Conservation (phyloP, 1,140 invertebrate genomes). For the Amphibalanus amphitrite region DNA sequence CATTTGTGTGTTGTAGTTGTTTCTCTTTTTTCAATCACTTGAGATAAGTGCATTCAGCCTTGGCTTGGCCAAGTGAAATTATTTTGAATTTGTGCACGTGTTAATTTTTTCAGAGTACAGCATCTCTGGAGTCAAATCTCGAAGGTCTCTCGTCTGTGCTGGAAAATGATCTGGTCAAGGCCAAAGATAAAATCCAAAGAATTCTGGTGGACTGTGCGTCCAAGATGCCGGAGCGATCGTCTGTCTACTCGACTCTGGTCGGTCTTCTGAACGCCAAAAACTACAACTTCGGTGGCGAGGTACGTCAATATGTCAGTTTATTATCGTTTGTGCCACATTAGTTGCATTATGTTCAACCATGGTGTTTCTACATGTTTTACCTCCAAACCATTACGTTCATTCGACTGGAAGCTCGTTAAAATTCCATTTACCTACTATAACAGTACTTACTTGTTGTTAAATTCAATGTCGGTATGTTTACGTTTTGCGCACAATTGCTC, state of each 20-base stretch:
- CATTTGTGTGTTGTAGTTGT: constrained; percentile 11
- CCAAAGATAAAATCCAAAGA: constrained; percentile 80
- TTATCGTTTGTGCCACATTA: no score
- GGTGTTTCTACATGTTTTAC: no score
- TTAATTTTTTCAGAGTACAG: constrained; percentile 49
- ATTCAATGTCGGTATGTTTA: no score
- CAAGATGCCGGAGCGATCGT: constrained; percentile 90
- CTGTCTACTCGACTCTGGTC: constrained; percentile 90
- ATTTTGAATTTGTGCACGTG: constrained; percentile 3
- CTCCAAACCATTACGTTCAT: no score
- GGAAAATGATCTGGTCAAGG: constrained; percentile 81
- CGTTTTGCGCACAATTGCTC: no score
- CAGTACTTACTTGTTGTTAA: no score
- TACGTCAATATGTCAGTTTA: no score
- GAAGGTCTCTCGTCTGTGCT: constrained; percentile 87
- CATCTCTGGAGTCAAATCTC: constrained; percentile 90
- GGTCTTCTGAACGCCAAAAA: constrained; percentile 94
- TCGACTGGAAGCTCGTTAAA: no score
- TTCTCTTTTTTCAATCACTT: neutral
- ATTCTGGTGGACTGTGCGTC: constrained; percentile 89
- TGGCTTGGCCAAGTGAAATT: no score
- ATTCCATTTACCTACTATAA: no score
- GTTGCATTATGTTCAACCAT: no score
- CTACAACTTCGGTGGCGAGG: constrained; percentile 93
- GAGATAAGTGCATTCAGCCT: constrained; percentile 8